phyloP scores from a whole-genome alignment of 2,113 vertebrate genomes.

The Tupaia chinensis region DNA sequence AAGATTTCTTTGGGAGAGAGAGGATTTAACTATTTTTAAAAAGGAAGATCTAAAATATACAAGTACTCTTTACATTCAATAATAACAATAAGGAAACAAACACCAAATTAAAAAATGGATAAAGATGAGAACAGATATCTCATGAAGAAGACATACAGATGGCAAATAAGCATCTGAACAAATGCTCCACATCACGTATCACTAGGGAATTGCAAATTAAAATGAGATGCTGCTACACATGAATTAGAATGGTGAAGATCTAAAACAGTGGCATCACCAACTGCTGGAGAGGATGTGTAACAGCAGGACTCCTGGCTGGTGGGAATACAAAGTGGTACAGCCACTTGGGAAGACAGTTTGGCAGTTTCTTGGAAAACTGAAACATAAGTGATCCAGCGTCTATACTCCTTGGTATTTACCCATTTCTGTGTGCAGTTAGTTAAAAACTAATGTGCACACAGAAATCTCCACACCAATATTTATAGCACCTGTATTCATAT shows the following conservation, averaged over 20 bases:
- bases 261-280: background rate
- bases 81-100: background rate
- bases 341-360: background rate
- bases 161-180: background rate
- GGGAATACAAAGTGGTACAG: background rate
- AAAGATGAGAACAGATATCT: background rate
- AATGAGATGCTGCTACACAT: background rate
- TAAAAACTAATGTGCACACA: background rate
- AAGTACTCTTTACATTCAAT: conserved; percentile 34
- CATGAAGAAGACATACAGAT: background rate
- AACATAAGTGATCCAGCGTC: background rate
- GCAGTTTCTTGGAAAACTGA: conserved; percentile 32
- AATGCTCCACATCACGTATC: background rate
- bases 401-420: background rate
- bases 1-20: background rate
- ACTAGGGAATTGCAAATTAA: background rate
- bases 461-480: background rate
- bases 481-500: conserved; percentile 27
- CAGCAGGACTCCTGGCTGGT: background rate
- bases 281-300: background rate
- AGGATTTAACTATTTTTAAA: conserved; percentile 22
- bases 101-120: background rate
- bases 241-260: background rate
- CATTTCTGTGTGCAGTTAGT: background rate
- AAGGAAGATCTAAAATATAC: background rate